Evolutionary conservation across 2,113 vertebrate genomes (phyloP), one percentile per base, ranked within the genome.

Genomic region (Sander lucioperca): DNA sequence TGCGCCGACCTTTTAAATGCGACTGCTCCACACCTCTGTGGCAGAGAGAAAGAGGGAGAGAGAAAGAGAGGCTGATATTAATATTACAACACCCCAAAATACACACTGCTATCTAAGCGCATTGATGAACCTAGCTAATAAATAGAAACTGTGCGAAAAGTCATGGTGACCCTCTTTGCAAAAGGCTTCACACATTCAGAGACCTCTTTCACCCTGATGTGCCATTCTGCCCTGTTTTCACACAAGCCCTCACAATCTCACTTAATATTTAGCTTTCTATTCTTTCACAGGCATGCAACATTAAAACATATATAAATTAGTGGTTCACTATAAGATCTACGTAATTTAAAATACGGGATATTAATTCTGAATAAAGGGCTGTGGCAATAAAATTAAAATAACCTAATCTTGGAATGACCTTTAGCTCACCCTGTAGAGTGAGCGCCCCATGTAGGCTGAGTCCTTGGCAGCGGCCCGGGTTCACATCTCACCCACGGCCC

Each of bases 11-110:
- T 87, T 90, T 93, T 81, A 77, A 93, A 92, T 73, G 92, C 62
- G 81, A 92, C 89, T 69, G 89, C 85, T 91, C 87, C 92, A 88
- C 93, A 92, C 90, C 89, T 88, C 94, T 94, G 90, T 51, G 51
- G 59, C 30, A 65, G 77, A 77, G 67, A 78, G 54, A 87, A 50
- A 86, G 67, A 71, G 23, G 23, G 53, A 77, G 39, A 79, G 57
- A 59, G 57, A 74, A 23, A n/a, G 66, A 82, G 62, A 59, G 23
- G 23, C 61, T 36, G n/a, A 61, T 30, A 79, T 89, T 79, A 84
- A 80, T 80, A 78, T 84, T 77, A 82, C 63, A 78, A 62, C 43
- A 53, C 57, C 53, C 66, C 48, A 82, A 88, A 85, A 86, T 74
- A 90, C 65, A 53, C 76, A 73, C 69, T n/a, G 68, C 72, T 63